Conservation (phyloP, 2,888 invertebrate genomes). For the Troides aeacus region DNA sequence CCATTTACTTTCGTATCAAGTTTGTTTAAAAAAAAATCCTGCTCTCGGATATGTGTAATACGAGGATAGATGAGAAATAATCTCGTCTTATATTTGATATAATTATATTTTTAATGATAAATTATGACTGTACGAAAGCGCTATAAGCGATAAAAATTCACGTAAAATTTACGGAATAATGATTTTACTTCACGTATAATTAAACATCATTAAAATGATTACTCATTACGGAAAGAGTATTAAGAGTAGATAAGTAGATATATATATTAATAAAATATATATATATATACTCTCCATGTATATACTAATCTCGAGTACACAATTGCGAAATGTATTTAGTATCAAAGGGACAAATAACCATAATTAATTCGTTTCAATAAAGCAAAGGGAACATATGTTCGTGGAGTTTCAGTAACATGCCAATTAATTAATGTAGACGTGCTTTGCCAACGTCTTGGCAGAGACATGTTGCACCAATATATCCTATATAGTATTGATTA, state of each 20-base stretch:
- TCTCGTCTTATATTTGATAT: too few relatives aligned
- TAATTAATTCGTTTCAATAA: constrained; percentile 24
- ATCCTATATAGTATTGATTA: constrained; percentile 10
- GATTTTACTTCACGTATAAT: not conserved
- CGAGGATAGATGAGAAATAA: too few relatives aligned
- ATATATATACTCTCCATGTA: not conserved
- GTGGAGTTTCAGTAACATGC: constrained; percentile 5
- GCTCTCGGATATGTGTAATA: too few relatives aligned
- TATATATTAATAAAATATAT: not conserved
- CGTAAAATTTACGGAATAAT: not conserved
- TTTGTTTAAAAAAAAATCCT: too few relatives aligned
- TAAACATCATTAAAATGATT: not conserved
- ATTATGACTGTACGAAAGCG: not conserved
- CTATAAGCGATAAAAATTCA: not conserved
- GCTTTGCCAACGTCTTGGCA: constrained; percentile 20
- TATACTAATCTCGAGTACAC: not conserved
- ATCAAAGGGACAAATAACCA: constrained; percentile 20
- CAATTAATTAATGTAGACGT: constrained; percentile 21
- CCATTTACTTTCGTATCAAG: too few relatives aligned
- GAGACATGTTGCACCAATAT: constrained; percentile 23
- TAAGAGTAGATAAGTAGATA: not conserved
- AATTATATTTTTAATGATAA: not conserved
- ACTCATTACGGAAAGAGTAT: not conserved
- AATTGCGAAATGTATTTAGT: not conserved
- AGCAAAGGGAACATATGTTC: constrained; percentile 14